A percentile compares a stretch with the other conserved stretches of the same genome.
Conservation (phyloP, 1,140 invertebrate species). For the Magallana gigas region DNA sequence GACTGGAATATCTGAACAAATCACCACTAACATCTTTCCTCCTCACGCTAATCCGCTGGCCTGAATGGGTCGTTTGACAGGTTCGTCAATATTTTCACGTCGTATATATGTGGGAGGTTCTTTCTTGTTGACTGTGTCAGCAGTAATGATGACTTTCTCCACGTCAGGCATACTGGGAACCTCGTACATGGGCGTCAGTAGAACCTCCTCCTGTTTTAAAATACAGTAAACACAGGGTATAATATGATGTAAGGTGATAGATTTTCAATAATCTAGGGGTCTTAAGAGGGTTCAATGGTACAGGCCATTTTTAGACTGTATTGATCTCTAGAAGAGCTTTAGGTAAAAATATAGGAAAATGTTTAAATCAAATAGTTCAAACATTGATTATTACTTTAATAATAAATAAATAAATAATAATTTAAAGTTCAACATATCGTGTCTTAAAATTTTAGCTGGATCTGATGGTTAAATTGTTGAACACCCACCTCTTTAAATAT, state of each 20-base stretch:
- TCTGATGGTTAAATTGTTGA: too few relatives aligned
- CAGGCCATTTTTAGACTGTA: too few relatives aligned
- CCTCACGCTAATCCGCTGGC: conserved; percentile 2
- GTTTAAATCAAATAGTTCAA: too few relatives aligned
- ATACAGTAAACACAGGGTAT: conserved; percentile 35
- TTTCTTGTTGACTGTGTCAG: conserved; percentile 75
- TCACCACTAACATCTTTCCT: background rate
- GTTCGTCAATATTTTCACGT: background rate
- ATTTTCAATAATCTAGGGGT: too few relatives aligned
- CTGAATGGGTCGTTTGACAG: background rate
- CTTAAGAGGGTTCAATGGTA: too few relatives aligned
- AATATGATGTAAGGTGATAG: too few relatives aligned
- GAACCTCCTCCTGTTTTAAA: conserved; percentile 87
- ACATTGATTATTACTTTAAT: too few relatives aligned
- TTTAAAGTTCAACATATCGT: too few relatives aligned
- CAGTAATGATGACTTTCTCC: conserved; percentile 88
- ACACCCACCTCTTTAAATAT: background rate
- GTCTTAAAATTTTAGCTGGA: too few relatives aligned
- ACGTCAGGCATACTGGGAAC: conserved; percentile 95
- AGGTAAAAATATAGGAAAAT: too few relatives aligned
- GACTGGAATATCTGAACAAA: background rate
- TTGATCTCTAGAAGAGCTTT: too few relatives aligned
- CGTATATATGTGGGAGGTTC: conserved; percentile 18
- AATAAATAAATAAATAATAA: too few relatives aligned
- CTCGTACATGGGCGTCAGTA: conserved; percentile 99